Percentiles rank a stretch among this genome's conserved stretches.
phyloP scores from a whole-genome alignment of 2,113 vertebrate genomes.

The Oxygymnocypris stewartii region DNA sequence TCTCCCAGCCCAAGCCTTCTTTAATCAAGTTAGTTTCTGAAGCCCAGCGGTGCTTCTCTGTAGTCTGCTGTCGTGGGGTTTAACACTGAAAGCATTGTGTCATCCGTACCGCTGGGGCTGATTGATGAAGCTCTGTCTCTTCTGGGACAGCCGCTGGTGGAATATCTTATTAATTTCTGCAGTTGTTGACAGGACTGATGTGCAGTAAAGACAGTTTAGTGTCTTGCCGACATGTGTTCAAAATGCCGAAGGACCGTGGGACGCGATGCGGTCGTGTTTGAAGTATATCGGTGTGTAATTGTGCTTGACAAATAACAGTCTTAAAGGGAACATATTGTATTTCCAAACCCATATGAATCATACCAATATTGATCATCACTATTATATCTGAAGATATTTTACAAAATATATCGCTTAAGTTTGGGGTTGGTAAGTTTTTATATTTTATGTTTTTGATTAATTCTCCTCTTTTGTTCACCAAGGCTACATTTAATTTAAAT shows the following conservation, averaged over 20 bases:
- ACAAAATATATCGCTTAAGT: too few relatives aligned
- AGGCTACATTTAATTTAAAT: background rate
- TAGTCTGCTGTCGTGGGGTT: constrained; percentile 18
- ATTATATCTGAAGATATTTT: too few relatives aligned
- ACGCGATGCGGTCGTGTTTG: background rate
- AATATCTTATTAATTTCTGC: constrained; percentile 34
- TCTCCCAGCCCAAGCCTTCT: background rate
- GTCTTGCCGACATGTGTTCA: background rate
- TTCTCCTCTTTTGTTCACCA: background rate
- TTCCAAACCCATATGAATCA: too few relatives aligned
- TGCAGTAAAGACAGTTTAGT: background rate
- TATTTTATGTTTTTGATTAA: too few relatives aligned
- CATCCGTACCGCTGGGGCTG: constrained; percentile 62
- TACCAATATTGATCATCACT: too few relatives aligned
- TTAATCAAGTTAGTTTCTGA: background rate
- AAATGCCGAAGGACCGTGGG: background rate
- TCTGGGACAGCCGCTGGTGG: constrained; percentile 16
- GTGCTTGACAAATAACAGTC: background rate
- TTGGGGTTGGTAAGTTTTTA: too few relatives aligned
- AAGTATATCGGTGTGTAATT: background rate
- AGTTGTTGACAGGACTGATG: constrained; percentile 50
- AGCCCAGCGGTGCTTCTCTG: background rate
- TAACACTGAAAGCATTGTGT: constrained; percentile 76
- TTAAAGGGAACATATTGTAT: background rate
- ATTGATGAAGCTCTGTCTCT: constrained; percentile 68